Evolutionary conservation across 2,888 invertebrate genomes (phyloP), one percentile per base, ranked within the genome.

Genomic region (Laothoe populi): DNA sequence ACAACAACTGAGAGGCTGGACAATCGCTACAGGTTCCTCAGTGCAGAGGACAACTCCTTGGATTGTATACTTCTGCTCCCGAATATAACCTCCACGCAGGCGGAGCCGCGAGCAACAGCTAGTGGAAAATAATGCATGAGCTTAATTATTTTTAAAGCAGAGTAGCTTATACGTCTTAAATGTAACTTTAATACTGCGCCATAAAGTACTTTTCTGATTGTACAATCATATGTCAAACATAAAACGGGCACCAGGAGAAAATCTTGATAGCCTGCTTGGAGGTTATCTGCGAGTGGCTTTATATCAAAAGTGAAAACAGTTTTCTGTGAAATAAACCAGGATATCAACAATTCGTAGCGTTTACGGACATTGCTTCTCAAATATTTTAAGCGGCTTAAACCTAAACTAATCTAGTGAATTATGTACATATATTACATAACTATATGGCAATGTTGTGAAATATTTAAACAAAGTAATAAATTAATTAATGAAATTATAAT

Each of bases 401-500:
- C 85, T 53, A 85, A 82, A 75, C 80, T 87, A 87, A 65, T 70
- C 81, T 86, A 84, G 64, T 73, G 74, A 78, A 74, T 71, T 89
- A 87, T 91, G 70, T 91, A 92, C 88, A 88, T 90, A 90, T 90
- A 77, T 83, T 88, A 89, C 89, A 89, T 70, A 78, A 73, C 63
- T 58, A 62, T 61, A 60, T 60, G 24, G 42, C 53, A 53, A 53
- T 35, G 26, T 13, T 23, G 11, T 53, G 31, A 63, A 65, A 64
- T 64, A 61, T 57, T 63, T 45, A 8, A 24, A 61, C 60, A 60
- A 49, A 60, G 45, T 57, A 64, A 61, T 60, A 53, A 62, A 63
- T 53, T 57, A 63, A 16, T 23, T 62, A 63, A 70, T 67, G 21
- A 45, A 45, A 45, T 23, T 23, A 23, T 46, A 23, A 46, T 11